Percentiles rank a stretch among this genome's conserved stretches.
These are phyloP conservation scores for Capreolus pygargus DNA, from an alignment of 2,113 vertebrate genomes.

Conservation along the genomic window DNA sequence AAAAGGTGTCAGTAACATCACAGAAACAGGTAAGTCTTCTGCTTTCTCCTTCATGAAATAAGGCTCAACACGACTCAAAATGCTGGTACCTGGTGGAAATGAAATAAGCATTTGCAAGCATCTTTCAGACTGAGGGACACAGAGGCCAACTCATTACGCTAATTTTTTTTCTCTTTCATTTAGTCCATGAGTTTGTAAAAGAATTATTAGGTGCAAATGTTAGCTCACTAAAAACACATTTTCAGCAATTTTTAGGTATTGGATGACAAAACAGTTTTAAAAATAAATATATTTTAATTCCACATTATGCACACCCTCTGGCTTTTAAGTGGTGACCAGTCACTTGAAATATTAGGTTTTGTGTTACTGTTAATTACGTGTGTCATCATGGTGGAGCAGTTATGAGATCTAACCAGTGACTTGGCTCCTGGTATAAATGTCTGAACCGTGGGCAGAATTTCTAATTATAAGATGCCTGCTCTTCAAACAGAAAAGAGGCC, in stretches of 20 bases:
- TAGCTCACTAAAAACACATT: neutral
- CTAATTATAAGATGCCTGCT: neutral
- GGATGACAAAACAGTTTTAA: neutral
- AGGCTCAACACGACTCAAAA: fast-evolving
- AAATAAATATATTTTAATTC: neutral
- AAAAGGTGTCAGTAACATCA: neutral
- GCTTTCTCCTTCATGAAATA: fast-evolving
- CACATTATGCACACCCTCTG: fast-evolving
- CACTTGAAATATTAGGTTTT: neutral
- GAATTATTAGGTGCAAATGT: neutral
- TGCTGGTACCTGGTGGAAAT: fast-evolving
- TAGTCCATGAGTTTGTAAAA: neutral
- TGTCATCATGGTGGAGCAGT: fast-evolving
- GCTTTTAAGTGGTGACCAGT: neutral
- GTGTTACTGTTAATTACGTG: fast-evolving
- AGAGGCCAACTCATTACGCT: fast-evolving
- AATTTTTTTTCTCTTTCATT: too few relatives aligned
- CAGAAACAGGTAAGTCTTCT: fast-evolving
- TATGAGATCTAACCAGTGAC: neutral
- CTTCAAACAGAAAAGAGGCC: neutral
- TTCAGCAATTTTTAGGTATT: neutral
- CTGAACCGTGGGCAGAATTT: neutral
- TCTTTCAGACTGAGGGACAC: fast-evolving
- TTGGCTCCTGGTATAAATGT: neutral
- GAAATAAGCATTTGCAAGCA: fast-evolving